Conservation (phyloP, 1,140 invertebrate genomes). For the Octopus bimaculoides region DNA sequence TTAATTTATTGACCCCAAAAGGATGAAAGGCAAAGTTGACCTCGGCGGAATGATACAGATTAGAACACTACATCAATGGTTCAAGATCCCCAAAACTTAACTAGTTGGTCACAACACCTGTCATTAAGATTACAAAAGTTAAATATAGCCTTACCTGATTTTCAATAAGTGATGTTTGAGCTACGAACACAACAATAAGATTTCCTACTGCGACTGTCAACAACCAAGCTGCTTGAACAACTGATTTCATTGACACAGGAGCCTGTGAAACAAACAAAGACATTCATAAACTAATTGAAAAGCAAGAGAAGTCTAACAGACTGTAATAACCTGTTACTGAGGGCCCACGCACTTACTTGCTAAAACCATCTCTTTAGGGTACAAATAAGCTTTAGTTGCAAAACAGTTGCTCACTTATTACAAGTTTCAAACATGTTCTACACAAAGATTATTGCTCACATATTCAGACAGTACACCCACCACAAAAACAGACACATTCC, state of each 20-base stretch:
- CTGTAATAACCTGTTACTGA: not conserved
- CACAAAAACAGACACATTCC: no score
- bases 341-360: not conserved
- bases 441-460: no score
- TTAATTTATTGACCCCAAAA: no score
- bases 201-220: constrained; percentile 89
- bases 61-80: no score
- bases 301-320: not conserved
- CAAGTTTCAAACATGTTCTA: no score
- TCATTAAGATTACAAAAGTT: no score
- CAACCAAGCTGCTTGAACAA: constrained; percentile 85
- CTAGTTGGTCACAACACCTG: no score
- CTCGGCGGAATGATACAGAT: no score
- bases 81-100: no score
- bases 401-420: no score
- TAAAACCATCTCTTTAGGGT: not conserved
- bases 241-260: constrained; percentile 87
- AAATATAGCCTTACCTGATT: constrained; percentile 34
- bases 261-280: constrained; percentile 66
- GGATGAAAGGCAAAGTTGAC: no score
- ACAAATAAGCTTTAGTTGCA: not conserved
- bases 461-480: no score
- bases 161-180: constrained; percentile 61
- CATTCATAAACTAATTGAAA: constrained; percentile 3
- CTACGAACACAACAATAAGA: constrained; percentile 82